Percentiles rank a stretch among this genome's conserved stretches.
These are phyloP conservation scores for Eupithecia centaureata DNA, from an alignment of 2,888 invertebrate species.

Conservation along the genomic window DNA sequence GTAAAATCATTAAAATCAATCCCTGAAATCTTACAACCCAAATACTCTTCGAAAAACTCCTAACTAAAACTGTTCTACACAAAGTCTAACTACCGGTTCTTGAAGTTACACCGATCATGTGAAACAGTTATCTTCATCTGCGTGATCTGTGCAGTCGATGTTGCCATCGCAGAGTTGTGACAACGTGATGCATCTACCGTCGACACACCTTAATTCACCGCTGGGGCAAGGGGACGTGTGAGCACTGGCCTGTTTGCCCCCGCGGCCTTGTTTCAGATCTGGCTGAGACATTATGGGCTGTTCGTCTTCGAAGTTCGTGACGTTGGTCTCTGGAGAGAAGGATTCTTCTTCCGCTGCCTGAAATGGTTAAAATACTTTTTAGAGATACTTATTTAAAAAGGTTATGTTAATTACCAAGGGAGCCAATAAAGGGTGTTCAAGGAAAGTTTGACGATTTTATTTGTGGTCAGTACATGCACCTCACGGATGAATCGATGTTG, in stretches of 20 bases:
- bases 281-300: conserved; percentile 17
- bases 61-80: conserved; percentile 11
- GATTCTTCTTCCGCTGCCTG: conserved; percentile 55
- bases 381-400: neutral
- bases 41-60: conserved; percentile 5
- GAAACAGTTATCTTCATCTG: conserved; percentile 86
- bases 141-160: conserved; percentile 85
- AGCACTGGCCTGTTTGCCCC: conserved; percentile 51
- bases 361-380: conserved; percentile 18
- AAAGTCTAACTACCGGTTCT: conserved; percentile 41
- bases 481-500: too few relatives aligned
- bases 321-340: conserved; percentile 54
- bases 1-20: neutral
- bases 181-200: conserved; percentile 86
- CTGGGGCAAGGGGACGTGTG: conserved; percentile 80
- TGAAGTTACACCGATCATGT: conserved; percentile 62
- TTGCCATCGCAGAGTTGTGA: conserved; percentile 86
- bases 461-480: too few relatives aligned
- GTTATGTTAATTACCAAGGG: too few relatives aligned
- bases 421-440: too few relatives aligned
- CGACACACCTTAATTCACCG: conserved; percentile 85
- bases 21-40: neutral
- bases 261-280: neutral
- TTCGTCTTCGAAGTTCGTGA: conserved; percentile 50
- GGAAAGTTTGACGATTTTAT: too few relatives aligned